Conservation (phyloP, 1,140 invertebrate genomes). For the Euura lappo region DNA sequence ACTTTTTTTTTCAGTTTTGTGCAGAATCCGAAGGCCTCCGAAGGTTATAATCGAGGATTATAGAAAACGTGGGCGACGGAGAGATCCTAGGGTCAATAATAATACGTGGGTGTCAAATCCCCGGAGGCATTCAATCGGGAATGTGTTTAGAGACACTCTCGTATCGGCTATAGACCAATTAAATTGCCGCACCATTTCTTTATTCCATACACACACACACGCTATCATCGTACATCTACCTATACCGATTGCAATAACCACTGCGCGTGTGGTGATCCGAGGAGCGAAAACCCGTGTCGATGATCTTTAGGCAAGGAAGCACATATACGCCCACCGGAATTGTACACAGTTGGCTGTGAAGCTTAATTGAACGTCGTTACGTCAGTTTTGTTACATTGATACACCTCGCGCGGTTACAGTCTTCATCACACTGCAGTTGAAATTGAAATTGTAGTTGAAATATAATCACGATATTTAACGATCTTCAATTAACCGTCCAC, state of each 20-base stretch:
- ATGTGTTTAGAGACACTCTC: too few relatives aligned
- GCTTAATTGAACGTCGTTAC: not conserved
- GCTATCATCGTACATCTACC: too few relatives aligned
- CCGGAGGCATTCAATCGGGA: not conserved
- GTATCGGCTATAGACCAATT: not conserved
- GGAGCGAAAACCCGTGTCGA: not conserved
- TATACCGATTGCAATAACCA: not conserved
- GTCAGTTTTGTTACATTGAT: not conserved
- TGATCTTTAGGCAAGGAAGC: not conserved
- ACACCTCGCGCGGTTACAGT: too few relatives aligned
- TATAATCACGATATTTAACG: too few relatives aligned
- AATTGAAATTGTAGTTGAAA: too few relatives aligned
- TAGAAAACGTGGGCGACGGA: not conserved
- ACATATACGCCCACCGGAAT: not conserved
- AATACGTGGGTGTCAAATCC: not conserved
- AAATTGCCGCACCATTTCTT: not conserved
- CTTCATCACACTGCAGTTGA: too few relatives aligned
- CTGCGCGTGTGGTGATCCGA: not conserved
- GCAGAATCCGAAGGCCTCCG: too few relatives aligned
- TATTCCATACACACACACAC: not conserved
- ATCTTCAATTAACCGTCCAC: too few relatives aligned
- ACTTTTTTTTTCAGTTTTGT: too few relatives aligned
- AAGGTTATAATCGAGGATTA: too few relatives aligned
- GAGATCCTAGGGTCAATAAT: not conserved
- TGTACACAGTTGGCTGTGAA: not conserved